Evolutionary conservation across 1,140 invertebrate genomes (phyloP).

Genomic region (Liolophura sinensis): DNA sequence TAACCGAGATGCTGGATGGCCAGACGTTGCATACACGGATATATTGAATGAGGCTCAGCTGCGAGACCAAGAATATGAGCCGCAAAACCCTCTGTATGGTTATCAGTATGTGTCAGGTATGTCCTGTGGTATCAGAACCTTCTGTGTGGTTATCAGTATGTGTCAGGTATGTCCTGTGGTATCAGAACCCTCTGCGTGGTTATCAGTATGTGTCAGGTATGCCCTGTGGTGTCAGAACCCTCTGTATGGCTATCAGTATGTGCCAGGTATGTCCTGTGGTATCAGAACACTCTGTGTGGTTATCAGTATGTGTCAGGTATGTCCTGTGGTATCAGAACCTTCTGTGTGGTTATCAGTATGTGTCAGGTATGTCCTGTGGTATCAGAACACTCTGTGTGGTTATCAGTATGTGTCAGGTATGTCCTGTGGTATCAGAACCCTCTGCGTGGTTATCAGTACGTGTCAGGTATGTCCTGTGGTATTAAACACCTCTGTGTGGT

Average conservation of each 20-base stretch:
- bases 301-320: slow-evolving; percentile 73
- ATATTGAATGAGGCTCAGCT: slow-evolving; percentile 47
- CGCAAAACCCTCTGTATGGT: slow-evolving; percentile 85
- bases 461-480: no score
- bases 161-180: slow-evolving; percentile 32
- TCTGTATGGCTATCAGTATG: no score
- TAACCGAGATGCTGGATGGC: slow-evolving; percentile 8
- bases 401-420: slow-evolving; percentile 73
- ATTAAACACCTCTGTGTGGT: no score
- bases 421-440: neutral
- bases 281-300: slow-evolving; percentile 85
- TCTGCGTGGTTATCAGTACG: no score
- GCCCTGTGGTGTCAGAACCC: neutral
- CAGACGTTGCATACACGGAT: slow-evolving; percentile 12
- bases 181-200: slow-evolving; percentile 85
- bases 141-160: no score
- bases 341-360: no score
- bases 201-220: slow-evolving; percentile 73
- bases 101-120: slow-evolving; percentile 73
- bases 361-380: slow-evolving; percentile 29
- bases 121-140: neutral
- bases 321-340: neutral
- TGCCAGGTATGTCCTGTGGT: slow-evolving; percentile 29
- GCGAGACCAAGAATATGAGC: slow-evolving; percentile 86
- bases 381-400: slow-evolving; percentile 85